phyloP scores from a whole-genome alignment of 2,113 vertebrate genomes.

The Oryzias celebensis region DNA sequence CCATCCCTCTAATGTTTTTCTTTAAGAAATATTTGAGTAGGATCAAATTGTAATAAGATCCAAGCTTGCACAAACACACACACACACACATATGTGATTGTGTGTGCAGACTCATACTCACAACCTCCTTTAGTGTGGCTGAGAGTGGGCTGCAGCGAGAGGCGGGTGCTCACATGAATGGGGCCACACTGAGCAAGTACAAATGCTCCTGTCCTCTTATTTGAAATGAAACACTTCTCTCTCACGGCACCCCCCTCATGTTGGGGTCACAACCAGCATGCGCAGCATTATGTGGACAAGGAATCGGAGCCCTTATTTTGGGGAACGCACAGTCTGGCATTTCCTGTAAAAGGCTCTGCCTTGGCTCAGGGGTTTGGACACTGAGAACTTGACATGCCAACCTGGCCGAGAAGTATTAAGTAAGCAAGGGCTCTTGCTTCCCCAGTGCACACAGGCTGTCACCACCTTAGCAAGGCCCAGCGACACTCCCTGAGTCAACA shows the following conservation, averaged over 20 bases:
- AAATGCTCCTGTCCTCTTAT: slow-evolving; percentile 65
- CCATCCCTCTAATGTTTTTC: slow-evolving; percentile 79
- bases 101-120: slow-evolving; percentile 34
- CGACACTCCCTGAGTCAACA: slow-evolving; percentile 80
- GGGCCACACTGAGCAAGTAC: slow-evolving; percentile 67
- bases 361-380: slow-evolving; percentile 34
- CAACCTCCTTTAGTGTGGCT: slow-evolving; percentile 58
- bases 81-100: slow-evolving; percentile 52
- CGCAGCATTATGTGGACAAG: slow-evolving; percentile 41
- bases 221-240: slow-evolving; percentile 75
- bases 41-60: slow-evolving; percentile 84
- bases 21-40: slow-evolving; percentile 84
- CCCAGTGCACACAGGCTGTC: slow-evolving; percentile 56
- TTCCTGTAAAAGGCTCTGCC: slow-evolving; percentile 51
- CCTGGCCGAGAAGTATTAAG: slow-evolving; percentile 64
- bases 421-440: slow-evolving; percentile 36
- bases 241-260: slow-evolving; percentile 52
- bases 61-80: slow-evolving; percentile 72
- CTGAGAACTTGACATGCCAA: slow-evolving; percentile 57
- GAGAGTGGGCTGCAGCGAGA: slow-evolving; percentile 61
- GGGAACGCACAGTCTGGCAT: slow-evolving; percentile 29
- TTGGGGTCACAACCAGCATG: slow-evolving; percentile 42
- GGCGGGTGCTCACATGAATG: slow-evolving; percentile 67
- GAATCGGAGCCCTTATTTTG: slow-evolving; percentile 39
- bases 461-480: slow-evolving; percentile 71